Base-by-base conservation (phyloP, 1,140 invertebrate genomes). In the Eubasilissa regina region DNA sequence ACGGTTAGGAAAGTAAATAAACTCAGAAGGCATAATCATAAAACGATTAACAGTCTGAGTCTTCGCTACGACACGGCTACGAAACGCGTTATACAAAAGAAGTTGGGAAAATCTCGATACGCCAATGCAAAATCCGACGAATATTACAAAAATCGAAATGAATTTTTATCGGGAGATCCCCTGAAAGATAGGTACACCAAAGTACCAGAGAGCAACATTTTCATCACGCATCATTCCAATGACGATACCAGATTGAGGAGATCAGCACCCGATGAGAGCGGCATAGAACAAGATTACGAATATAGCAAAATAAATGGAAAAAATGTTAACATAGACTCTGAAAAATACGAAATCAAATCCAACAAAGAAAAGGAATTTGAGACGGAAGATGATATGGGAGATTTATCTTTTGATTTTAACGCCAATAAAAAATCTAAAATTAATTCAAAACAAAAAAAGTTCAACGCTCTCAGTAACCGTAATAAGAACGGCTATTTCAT, bases 361-460 rank as follows among this genome's bases (percentile, higher is more conserved):
- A 56, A 56, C 21, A 68, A 78, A 12, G 35, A 64, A 64, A 77
- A 47, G 48, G 78, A 82, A 77, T 78, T 43, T 8, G 81, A 78
- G 12, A 82, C 60, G 48, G 81, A 82, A 72, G 78, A 82, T 25
- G 81, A 82, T 35, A 80, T 82, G 78, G 81, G 81, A n/a, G 81
- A 82, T 64, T 43, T 82, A 19, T 78, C 81, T 35, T 82, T 78
- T 48, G 58, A 75, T 45, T 60, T 66, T n/a, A 58, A 44, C 11
- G 15, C 66, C 7, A 70, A 25, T 3, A 70, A 51, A 25, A 48
- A 15, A 51, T 17, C 45, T 3, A 70, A 70, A 8, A 13, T 10
- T 47, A 3, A 44, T 43, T 47, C 8, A 0, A 43, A 66, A 44
- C n/a, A 9, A 17, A 66, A 9, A 17, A 66, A 66, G 0, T n/a